phyloP scores from a whole-genome alignment of 2,113 vertebrate genomes.

The Mobula hypostoma region DNA sequence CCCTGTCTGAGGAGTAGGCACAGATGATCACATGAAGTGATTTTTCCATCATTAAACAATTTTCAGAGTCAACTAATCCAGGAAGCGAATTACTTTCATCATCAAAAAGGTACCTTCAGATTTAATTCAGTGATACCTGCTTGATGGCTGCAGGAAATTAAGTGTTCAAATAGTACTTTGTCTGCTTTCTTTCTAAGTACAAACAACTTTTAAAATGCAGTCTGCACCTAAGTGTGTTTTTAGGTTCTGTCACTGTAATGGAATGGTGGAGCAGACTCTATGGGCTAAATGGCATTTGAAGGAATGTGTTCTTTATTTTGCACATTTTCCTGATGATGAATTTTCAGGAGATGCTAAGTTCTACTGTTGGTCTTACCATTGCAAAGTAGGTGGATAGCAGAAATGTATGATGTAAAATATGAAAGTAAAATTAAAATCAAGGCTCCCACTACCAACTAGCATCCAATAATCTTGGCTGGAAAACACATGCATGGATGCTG shows the following conservation, averaged over 20 bases:
- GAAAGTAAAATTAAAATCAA: background rate
- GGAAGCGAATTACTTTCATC: background rate
- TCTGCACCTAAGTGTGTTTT: background rate
- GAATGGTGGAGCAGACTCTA: too few species aligned
- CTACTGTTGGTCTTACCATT: background rate
- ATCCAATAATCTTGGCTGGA: background rate
- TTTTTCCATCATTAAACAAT: slow-evolving; percentile 13
- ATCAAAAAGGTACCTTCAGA: background rate
- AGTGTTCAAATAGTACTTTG: background rate
- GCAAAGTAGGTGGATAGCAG: background rate
- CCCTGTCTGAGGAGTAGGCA: background rate
- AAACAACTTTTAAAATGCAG: background rate
- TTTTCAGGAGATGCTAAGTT: background rate
- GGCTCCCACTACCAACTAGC: background rate
- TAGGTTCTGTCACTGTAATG: background rate
- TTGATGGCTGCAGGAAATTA: background rate
- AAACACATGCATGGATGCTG: background rate
- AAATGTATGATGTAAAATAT: too few species aligned
- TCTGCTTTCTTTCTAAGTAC: slow-evolving; percentile 1
- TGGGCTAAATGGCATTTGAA: background rate
- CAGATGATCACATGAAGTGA: background rate
- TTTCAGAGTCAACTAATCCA: background rate
- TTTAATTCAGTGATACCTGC: background rate
- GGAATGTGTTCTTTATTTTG: background rate
- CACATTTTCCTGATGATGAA: background rate